Evolutionary conservation across 2,888 invertebrate genomes (phyloP), one percentile per base, ranked within the genome.

Genomic region (Sylvicola fuscatus): DNA sequence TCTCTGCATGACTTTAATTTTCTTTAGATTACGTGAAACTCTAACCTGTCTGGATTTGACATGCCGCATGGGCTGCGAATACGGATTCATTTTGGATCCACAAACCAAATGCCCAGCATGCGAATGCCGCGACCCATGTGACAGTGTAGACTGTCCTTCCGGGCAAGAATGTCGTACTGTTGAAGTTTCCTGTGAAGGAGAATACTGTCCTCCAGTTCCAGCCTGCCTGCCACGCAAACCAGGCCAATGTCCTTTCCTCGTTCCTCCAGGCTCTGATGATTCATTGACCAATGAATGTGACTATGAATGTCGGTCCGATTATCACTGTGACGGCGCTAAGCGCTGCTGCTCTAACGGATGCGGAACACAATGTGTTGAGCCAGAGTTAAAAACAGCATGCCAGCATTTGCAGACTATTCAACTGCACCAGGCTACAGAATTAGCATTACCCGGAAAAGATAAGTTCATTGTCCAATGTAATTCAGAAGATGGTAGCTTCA

Each of bases 301-400:
- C 46, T 72, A 78, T 49, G 72, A 78, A 47, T 86, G 86, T 44
- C 70, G 71, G 36, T 70, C 71, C 1, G 84, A 86, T 55, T 66
- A 72, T 12, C 75, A 81, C 43, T 86, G 86, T 47, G 70, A 68
- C 2, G 66, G 70, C 0, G 62, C 63, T 0, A 66, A 69, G 38
- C 74, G 82, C 39, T 86, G 86, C 55, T 86, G 86, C 49, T 80
- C 82, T 1, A 86, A 83, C 31, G 86, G 86, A 15, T 86, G 86
- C 49, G 84, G 84, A 1, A 83, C 84, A 1, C 75, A 78, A 44
- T 84, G 86, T 51, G 70, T 77, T 1, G 62, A 69, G 32, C 75
- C 82, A 0, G 65, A 79, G 27, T 64, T 80, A 43, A 71, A 76
- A 44, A 77, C 82, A 37, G 73, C 74, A 32, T 81, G 80, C 47